Evolutionary conservation across 2,797 vertebrate species (phyloP).

Genomic region (Pseudochromis fuscus): DNA sequence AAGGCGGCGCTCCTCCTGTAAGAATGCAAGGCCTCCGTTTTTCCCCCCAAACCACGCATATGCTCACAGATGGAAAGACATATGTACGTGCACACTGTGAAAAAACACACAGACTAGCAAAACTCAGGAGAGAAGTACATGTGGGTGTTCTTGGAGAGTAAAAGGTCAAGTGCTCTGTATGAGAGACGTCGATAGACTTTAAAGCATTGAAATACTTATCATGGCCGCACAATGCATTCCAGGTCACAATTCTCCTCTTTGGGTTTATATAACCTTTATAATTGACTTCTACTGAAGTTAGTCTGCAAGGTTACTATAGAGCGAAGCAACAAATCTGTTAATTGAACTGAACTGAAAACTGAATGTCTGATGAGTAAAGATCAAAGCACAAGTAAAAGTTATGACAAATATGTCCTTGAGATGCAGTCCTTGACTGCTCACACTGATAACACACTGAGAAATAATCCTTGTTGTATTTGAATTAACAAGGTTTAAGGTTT

Average conservation of each 20-base stretch:
- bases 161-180: conserved; percentile 54
- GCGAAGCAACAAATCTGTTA: no score
- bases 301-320: no score
- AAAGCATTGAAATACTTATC: conserved; percentile 24
- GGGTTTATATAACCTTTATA: conserved; percentile 9
- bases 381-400: no score
- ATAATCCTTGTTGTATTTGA: no score
- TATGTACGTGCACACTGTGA: conserved; percentile 43
- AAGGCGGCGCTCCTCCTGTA: conserved; percentile 68
- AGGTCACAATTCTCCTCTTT: neutral
- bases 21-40: conserved; percentile 59
- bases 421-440: no score
- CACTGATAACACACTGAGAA: no score
- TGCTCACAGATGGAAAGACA: conserved; percentile 65
- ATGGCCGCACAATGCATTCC: neutral
- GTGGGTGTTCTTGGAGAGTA: conserved; percentile 49
- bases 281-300: neutral
- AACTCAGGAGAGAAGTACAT: conserved; percentile 34
- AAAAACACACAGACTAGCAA: conserved; percentile 16
- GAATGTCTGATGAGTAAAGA: no score
- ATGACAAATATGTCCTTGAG: no score
- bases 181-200: conserved; percentile 35
- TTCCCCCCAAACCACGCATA: conserved; percentile 18
- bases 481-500: no score
- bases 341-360: no score